phyloP scores from a whole-genome alignment of 2,797 vertebrate species.

The Strix occidentalis region DNA sequence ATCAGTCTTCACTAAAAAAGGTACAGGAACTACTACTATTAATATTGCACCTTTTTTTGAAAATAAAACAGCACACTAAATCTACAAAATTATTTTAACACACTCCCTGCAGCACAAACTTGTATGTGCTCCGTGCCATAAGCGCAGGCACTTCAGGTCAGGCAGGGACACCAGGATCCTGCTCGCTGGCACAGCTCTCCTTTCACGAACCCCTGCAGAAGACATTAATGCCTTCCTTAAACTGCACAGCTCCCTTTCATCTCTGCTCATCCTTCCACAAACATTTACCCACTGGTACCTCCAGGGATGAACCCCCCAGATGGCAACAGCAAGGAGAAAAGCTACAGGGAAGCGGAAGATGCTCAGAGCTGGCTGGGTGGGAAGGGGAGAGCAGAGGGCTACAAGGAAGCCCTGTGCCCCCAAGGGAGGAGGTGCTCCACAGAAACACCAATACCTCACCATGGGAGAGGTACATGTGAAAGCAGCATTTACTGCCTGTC shows the following conservation, averaged over 20 bases:
- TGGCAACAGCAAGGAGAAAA: fast-evolving
- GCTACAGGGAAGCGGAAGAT: not conserved
- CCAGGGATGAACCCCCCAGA: not conserved
- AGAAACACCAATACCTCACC: not conserved
- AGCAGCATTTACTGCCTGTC: not conserved
- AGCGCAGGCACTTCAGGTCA: not conserved
- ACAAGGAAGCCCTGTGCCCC: not conserved
- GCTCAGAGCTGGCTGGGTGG: not conserved
- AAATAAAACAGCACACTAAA: not conserved
- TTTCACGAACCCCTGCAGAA: not conserved
- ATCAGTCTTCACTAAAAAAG: not conserved
- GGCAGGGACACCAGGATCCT: fast-evolving
- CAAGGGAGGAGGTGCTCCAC: not conserved
- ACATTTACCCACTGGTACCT: not conserved
- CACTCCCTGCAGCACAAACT: not conserved
- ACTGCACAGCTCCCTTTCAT: fast-evolving
- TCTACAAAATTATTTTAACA: not conserved
- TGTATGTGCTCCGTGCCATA: not conserved
- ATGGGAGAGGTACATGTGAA: not conserved
- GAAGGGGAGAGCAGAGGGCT: not conserved
- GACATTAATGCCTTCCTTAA: not conserved
- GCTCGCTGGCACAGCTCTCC: fast-evolving
- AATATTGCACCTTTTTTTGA: not conserved
- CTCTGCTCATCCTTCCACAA: not conserved
- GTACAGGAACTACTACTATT: not conserved